Percentiles rank a stretch among this genome's conserved stretches.
Evolutionary conservation across 2,797 vertebrate genomes (phyloP).

Genomic region (Anisognathus igniventris): DNA sequence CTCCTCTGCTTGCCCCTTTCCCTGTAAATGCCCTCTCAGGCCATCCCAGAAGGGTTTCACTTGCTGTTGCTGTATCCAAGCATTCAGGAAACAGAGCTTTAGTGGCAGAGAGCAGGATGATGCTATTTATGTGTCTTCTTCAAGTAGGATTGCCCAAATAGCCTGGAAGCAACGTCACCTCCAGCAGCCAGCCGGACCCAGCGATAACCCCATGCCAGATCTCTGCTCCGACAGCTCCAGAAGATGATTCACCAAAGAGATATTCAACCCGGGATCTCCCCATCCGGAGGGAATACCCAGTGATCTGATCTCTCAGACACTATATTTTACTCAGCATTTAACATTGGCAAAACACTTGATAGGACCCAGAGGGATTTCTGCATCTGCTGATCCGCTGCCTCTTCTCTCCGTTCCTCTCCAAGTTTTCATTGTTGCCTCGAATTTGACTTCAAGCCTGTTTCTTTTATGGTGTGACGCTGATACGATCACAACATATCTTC

Average conservation of each 20-base stretch:
- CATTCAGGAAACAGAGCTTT: not conserved
- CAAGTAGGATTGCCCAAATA: not conserved
- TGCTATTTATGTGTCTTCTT: not conserved
- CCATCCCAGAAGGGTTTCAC: not conserved
- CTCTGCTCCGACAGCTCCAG: not conserved
- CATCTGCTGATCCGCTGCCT: not conserved
- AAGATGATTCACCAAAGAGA: constrained; percentile 15
- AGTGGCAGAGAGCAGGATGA: not conserved
- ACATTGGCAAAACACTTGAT: constrained; percentile 25
- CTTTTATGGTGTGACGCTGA: not conserved
- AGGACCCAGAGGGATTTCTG: constrained; percentile 42
- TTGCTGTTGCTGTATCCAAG: not conserved
- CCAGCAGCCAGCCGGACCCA: not conserved
- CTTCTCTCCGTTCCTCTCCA: not conserved
- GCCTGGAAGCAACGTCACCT: not conserved
- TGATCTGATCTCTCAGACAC: constrained; percentile 22
- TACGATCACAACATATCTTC: not conserved
- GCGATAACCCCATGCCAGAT: not conserved
- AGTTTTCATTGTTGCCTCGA: constrained; percentile 42
- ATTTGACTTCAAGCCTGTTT: constrained; percentile 8
- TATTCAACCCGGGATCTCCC: constrained; percentile 16
- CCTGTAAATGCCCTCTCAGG: not conserved
- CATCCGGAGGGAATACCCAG: constrained; percentile 29
- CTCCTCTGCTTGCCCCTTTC: not conserved
- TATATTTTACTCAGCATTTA: constrained; percentile 44